Base-by-base conservation (phyloP, 2,888 invertebrate genomes). In the Meliscaeva auricollis region DNA sequence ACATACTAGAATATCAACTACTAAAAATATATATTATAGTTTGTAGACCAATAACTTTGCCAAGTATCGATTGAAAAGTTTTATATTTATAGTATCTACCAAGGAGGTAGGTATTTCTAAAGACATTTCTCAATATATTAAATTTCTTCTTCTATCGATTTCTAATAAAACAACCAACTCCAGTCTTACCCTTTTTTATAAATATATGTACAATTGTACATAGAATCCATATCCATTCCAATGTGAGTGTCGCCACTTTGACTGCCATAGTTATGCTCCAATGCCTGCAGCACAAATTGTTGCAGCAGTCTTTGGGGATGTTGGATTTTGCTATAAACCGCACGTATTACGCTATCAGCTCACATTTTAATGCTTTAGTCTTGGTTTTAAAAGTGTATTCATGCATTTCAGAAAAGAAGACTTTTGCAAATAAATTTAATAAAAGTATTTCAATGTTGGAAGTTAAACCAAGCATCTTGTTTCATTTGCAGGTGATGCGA, bases 211-310 rank as follows among this genome's bases (percentile, higher is more conserved):
- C n/a, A n/a, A n/a, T n/a, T n/a, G n/a, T n/a, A n/a, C 50, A 52
- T 22, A 38, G 58, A 58, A 22, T 35, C 35, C 60, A 22, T 46
- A 58, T 58, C 38, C 60, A 26, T 46, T 52, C n/a, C 73, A 44
- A 64, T 74, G 32, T 75, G 13, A 52, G 20, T 64, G 74, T 75
- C 64, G 54, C 70, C 62, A 54, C 15, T 15, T 22, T n/a, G 52
- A 77, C 77, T 70, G 44, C 54, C 62, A 75, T 75, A 54, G 64
- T 66, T 32, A 64, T 66, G 74, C 74, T 75, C 54, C 22, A 75
- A 30, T 66, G 22, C 64, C 35, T 20, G 13, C 35, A 11, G 7
- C 35, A 11, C 11, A 7, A 6, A 30, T 32, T 17, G 60, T 32
- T 32, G 11, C 8, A 9, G 11, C 8, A 9, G 38, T 26, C 9